Conservation (phyloP, 2,888 invertebrate species). For the Zonitis immaculata region DNA sequence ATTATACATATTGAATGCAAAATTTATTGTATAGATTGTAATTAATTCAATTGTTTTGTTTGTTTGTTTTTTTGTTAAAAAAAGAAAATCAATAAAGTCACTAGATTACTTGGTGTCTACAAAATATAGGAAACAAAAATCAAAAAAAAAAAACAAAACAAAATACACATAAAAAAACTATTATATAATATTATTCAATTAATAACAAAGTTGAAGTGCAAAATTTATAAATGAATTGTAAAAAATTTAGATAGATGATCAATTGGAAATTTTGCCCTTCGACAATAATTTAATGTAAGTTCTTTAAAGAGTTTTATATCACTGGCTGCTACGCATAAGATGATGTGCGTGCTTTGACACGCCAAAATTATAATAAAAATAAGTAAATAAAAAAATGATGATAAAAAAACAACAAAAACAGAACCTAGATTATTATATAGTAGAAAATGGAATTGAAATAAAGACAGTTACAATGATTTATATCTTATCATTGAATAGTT, state of each 20-base stretch:
- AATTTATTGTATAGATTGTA: slow-evolving; percentile 17
- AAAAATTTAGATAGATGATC: slow-evolving; percentile 17
- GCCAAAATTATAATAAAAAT: slow-evolving; percentile 36
- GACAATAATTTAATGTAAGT: slow-evolving; percentile 6
- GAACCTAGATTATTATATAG: slow-evolving; percentile 43
- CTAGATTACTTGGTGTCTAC: slow-evolving; percentile 4
- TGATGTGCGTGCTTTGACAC: slow-evolving; percentile 37
- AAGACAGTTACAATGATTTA: slow-evolving; percentile 43
- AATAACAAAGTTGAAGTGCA: slow-evolving; percentile 11
- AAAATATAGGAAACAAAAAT: slow-evolving; percentile 1
- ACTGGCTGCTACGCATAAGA: slow-evolving; percentile 44
- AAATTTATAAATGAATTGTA: slow-evolving; percentile 17
- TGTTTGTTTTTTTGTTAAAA: not conserved
- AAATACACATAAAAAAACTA: too few species aligned
- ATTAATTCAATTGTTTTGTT: not conserved
- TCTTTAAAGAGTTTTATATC: slow-evolving; percentile 41
- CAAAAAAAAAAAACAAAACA: slow-evolving; percentile 1
- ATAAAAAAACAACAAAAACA: slow-evolving; percentile 36
- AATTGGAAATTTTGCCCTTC: slow-evolving; percentile 15
- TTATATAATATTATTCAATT: slow-evolving; percentile 4
- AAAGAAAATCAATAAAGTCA: too few species aligned
- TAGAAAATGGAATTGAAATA: slow-evolving; percentile 50
- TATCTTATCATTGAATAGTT: slow-evolving; percentile 2
- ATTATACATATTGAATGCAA: slow-evolving; percentile 14
- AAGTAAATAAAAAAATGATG: slow-evolving; percentile 32